phyloP scores from a whole-genome alignment of 2,113 vertebrate genomes.

The Pollachius pollachius region DNA sequence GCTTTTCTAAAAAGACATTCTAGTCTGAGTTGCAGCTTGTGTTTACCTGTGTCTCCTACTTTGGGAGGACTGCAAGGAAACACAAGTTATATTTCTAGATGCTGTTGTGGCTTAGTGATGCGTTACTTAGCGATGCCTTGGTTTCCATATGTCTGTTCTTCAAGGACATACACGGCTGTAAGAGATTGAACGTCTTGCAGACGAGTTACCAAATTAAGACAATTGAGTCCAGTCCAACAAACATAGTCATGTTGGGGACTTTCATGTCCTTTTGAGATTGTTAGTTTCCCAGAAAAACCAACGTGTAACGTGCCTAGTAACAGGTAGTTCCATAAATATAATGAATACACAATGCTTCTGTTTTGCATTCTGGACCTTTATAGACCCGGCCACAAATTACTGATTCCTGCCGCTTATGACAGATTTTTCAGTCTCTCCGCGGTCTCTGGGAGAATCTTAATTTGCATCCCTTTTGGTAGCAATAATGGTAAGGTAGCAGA shows the following conservation, averaged over 20 bases:
- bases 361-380: constrained; percentile 60
- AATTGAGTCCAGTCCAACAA: neutral
- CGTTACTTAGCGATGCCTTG: too few relatives aligned
- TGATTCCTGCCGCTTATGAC: constrained; percentile 64
- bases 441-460: constrained; percentile 70
- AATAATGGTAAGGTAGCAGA: constrained; percentile 77
- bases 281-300: neutral
- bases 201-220: too few relatives aligned
- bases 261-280: neutral
- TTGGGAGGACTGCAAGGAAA: constrained; percentile 7
- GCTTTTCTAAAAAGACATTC: constrained; percentile 51
- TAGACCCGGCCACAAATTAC: constrained; percentile 70
- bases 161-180: too few relatives aligned
- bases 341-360: constrained; percentile 44
- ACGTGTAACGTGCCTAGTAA: constrained; percentile 12
- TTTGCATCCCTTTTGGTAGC: constrained; percentile 66
- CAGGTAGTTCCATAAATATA: constrained; percentile 57
- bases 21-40: constrained; percentile 37
- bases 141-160: too few relatives aligned
- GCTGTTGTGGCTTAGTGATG: too few relatives aligned
- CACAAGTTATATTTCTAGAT: neutral
- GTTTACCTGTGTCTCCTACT: constrained; percentile 42
- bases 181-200: too few relatives aligned
- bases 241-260: neutral
- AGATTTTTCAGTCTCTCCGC: constrained; percentile 64